These are phyloP conservation scores for Drosophila nasuta DNA, from an alignment of 1,140 invertebrate species.

Conservation along the genomic window DNA sequence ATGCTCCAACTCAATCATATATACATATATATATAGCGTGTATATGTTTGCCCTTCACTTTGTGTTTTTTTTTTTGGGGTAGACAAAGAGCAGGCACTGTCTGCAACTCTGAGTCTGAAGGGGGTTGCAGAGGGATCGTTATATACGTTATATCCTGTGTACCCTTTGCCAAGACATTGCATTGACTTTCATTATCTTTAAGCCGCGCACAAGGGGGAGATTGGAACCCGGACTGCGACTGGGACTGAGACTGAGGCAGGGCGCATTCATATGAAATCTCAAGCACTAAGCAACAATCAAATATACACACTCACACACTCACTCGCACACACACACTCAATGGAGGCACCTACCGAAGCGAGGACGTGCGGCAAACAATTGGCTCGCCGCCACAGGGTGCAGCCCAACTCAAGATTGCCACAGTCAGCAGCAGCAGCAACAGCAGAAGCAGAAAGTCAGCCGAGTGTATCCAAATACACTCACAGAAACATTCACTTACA, in stretches of 20 bases:
- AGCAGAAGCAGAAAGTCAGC: constrained; percentile 56
- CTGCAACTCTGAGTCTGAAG: constrained; percentile 15
- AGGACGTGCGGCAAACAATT: constrained; percentile 78
- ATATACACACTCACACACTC: constrained; percentile 2
- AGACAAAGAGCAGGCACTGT: constrained; percentile 71
- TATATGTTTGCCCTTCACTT: background rate
- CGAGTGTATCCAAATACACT: constrained; percentile 70
- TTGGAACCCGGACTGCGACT: background rate
- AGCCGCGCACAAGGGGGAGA: constrained; percentile 23
- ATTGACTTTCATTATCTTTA: constrained; percentile 81
- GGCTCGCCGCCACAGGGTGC: constrained; percentile 75
- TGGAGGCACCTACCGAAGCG: constrained; percentile 54
- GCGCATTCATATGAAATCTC: constrained; percentile 39
- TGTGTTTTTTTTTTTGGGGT: background rate
- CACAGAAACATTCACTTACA: constrained; percentile 10
- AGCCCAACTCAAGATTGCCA: constrained; percentile 43
- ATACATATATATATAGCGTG: too few relatives aligned
- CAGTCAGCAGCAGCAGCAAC: constrained; percentile 25
- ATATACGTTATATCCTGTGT: constrained; percentile 72
- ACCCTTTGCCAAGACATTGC: constrained; percentile 65
- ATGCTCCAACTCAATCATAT: too few relatives aligned
- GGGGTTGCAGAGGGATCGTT: background rate
- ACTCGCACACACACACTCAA: constrained; percentile 10
- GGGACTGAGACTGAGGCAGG: constrained; percentile 7
- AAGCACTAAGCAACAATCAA: constrained; percentile 43